A percentile compares a stretch with the other conserved stretches of the same genome.
Conservation (phyloP, 2,797 vertebrate species). For the Momotus momota region DNA sequence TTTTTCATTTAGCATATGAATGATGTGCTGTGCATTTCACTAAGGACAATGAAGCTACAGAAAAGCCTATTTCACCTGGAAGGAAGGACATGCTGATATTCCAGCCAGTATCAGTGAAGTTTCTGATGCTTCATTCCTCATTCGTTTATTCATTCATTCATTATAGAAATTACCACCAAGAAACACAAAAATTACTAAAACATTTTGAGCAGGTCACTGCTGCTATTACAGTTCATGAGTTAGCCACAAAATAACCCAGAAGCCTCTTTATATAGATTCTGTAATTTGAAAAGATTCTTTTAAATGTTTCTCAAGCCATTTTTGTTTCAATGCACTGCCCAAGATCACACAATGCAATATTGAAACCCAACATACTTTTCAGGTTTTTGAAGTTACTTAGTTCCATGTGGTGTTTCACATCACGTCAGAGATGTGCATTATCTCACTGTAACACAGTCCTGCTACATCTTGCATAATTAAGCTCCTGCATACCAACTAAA, state of each 20-base stretch:
- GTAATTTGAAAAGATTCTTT: background rate
- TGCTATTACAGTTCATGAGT: background rate
- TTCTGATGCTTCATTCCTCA: background rate
- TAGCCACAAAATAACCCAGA: background rate
- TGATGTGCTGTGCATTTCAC: background rate
- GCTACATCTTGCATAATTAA: conserved; percentile 59
- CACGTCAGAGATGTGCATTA: conserved; percentile 18
- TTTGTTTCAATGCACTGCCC: background rate
- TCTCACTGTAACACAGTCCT: conserved; percentile 39
- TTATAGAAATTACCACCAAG: background rate
- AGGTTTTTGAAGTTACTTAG: conserved; percentile 8
- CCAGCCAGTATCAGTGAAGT: background rate
- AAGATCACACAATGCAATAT: background rate
- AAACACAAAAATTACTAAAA: background rate
- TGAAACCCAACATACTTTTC: conserved; percentile 7
- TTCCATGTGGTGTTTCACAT: conserved; percentile 19
- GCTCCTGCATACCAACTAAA: conserved; percentile 26
- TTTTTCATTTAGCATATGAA: background rate
- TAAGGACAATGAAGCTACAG: background rate
- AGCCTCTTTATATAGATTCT: background rate
- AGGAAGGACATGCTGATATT: background rate
- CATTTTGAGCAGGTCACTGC: background rate
- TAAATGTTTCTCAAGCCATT: background rate
- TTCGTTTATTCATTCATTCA: background rate
- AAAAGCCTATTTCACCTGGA: background rate